Evolutionary conservation across 2,113 vertebrate species (phyloP), one percentile per base, ranked within the genome.

Genomic region (Gambusia affinis): DNA sequence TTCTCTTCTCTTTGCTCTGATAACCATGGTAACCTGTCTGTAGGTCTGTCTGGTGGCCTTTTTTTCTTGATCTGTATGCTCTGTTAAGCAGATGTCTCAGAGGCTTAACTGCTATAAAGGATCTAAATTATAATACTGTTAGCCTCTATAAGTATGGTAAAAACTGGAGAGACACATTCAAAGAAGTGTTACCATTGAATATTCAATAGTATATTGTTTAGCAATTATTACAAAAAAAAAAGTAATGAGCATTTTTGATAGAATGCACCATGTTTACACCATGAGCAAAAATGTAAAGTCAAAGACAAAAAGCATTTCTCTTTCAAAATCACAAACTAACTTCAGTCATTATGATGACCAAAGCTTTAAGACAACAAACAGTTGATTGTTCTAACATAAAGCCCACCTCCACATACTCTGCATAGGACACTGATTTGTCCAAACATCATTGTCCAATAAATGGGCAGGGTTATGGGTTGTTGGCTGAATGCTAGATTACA

Each of bases 1-100:
- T 82, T 88, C 70, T 85, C 61, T 74, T 82, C 85, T 89, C 75
- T 88, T 77, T 79, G 88, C 90, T 88, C 87, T 91, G 83, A 91
- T 91, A 91, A 89, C 80, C 85, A 87, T 81, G 78, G 77, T 82
- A 88, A 90, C 85, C 79, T 75, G 69, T 81, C 35, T 81, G 73
- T 79, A n/a, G 75, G 79, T 70, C 70, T 82, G 69, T 83, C 35
- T 81, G 72, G 73, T 28, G 73, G 79, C 72, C 70, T 82, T 68
- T 81, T 73, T 75, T 60, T 83, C 44, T 14, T 35, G 14, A 28
- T 87, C 80, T 82, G 54, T 84, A 60, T 15, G 84, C 87, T 90
- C 89, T 89, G 85, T 88, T 91, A 89, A 91, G 76, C 86, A 87
- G 72, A 84, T 12, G 63, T 89, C 85, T 89, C 87, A 1, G 30